Evolutionary conservation across 2,113 vertebrate species (phyloP).

Genomic region (Limnothrissa miodon): DNA sequence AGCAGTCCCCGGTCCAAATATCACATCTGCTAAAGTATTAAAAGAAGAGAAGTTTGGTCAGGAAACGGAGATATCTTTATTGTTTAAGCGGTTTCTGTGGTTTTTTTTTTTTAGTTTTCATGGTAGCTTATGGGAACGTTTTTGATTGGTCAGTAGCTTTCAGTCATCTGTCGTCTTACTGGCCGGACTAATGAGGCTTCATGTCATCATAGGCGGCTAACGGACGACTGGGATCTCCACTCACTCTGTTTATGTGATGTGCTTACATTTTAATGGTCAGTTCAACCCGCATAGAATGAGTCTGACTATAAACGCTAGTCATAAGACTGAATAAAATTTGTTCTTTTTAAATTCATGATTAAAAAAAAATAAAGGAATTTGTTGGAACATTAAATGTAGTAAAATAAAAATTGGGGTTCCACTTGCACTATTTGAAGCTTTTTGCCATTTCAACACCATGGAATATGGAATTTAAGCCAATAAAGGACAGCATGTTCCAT

Average conservation of each 20-base stretch:
- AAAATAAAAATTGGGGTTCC: slow-evolving; percentile 4
- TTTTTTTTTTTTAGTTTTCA: slow-evolving; percentile 40
- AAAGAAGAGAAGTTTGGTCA: slow-evolving; percentile 29
- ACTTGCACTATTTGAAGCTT: not conserved
- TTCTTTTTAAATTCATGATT: not conserved
- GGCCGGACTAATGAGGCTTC: not conserved
- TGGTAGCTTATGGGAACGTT: slow-evolving; percentile 24
- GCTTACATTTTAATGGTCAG: not conserved
- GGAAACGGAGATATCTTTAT: slow-evolving; percentile 51
- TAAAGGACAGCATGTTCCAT: slow-evolving; percentile 4
- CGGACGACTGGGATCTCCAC: not conserved
- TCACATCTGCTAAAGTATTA: slow-evolving; percentile 50
- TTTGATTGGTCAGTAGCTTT: slow-evolving; percentile 18
- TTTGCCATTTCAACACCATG: slow-evolving; percentile 14
- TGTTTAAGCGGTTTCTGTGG: slow-evolving; percentile 40
- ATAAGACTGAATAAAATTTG: not conserved
- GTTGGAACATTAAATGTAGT: not conserved
- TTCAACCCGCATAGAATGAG: not conserved
- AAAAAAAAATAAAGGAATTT: not conserved
- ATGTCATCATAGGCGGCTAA: not conserved
- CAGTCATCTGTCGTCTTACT: slow-evolving; percentile 7
- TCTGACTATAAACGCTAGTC: not conserved
- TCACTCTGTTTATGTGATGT: slow-evolving; percentile 10
- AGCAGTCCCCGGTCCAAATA: slow-evolving; percentile 39
- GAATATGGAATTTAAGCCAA: slow-evolving; percentile 9